Percentiles rank a stretch among this genome's conserved stretches.
Evolutionary conservation across 2,113 vertebrate genomes (phyloP).

Genomic region (Corvus hawaiiensis): DNA sequence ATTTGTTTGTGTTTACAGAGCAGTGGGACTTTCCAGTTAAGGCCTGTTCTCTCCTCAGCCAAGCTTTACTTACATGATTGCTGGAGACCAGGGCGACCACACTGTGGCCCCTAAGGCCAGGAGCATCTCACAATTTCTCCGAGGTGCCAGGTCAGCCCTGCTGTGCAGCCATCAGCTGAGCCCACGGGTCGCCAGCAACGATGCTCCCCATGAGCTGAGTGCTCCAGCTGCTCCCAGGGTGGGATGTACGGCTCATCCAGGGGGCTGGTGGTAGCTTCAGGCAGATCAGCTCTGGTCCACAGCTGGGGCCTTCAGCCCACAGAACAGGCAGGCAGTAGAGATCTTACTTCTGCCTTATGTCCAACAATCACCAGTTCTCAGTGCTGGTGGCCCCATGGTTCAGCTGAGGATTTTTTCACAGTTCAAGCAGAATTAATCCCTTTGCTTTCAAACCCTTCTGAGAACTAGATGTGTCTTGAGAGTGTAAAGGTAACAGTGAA

Average conservation of each 20-base stretch:
- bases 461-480: not conserved
- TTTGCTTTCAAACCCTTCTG: not conserved
- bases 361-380: not conserved
- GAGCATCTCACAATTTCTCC: not conserved
- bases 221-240: not conserved
- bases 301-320: not conserved
- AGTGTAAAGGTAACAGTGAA: not conserved
- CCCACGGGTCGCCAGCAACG: accelerated
- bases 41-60: not conserved
- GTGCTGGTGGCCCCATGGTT: not conserved
- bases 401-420: not conserved
- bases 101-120: not conserved
- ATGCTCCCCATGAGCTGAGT: not conserved
- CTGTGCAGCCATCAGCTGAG: not conserved
- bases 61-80: not conserved
- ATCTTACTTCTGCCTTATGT: not conserved
- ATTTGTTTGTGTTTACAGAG: conserved; percentile 54
- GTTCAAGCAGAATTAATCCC: not conserved
- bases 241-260: not conserved
- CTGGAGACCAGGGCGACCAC: not conserved
- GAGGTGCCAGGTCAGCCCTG: accelerated
- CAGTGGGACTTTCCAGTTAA: conserved; percentile 27
- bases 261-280: not conserved
- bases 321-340: not conserved
- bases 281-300: not conserved